These are phyloP conservation scores for Danio rerio DNA, from an alignment of 2,113 vertebrate genomes.

Conservation along the genomic window DNA sequence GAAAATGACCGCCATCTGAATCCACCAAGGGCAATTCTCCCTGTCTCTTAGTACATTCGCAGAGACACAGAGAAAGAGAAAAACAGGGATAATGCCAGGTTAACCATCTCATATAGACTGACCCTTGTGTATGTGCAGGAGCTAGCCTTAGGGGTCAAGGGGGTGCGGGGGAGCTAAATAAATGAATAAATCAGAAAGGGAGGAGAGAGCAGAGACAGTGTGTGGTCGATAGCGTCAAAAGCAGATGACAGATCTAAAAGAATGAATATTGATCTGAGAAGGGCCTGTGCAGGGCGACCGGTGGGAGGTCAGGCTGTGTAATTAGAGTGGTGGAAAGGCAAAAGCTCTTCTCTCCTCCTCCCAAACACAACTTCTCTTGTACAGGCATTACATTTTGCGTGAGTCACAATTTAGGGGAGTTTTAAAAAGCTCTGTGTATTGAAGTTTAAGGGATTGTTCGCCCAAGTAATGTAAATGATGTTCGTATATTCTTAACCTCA, in stretches of 20 bases:
- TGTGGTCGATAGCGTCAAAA: constrained; percentile 85
- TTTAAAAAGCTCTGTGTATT: background rate
- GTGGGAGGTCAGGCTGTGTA: constrained; percentile 80
- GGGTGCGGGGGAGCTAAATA: constrained; percentile 64
- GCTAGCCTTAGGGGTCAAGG: constrained; percentile 43
- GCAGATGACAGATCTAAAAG: constrained; percentile 84
- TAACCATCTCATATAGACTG: constrained; percentile 50
- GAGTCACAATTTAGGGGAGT: background rate
- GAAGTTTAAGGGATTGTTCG: background rate
- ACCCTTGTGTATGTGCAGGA: constrained; percentile 51
- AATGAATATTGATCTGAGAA: constrained; percentile 84
- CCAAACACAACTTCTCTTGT: constrained; percentile 22
- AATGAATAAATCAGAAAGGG: constrained; percentile 75
- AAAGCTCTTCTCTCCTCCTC: constrained; percentile 48
- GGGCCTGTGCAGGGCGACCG: constrained; percentile 75
- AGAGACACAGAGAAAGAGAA: constrained; percentile 29
- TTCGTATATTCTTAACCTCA: background rate
- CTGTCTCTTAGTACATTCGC: constrained; percentile 41
- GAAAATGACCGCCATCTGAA: constrained; percentile 52
- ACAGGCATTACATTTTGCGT: background rate
- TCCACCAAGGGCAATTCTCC: constrained; percentile 56
- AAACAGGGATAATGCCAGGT: constrained; percentile 54
- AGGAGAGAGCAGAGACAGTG: constrained; percentile 69
- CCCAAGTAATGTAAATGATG: background rate
- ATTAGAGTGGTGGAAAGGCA: constrained; percentile 74